Evolutionary conservation across 1,140 invertebrate genomes (phyloP).

Genomic region (Phthorimaea operculella): DNA sequence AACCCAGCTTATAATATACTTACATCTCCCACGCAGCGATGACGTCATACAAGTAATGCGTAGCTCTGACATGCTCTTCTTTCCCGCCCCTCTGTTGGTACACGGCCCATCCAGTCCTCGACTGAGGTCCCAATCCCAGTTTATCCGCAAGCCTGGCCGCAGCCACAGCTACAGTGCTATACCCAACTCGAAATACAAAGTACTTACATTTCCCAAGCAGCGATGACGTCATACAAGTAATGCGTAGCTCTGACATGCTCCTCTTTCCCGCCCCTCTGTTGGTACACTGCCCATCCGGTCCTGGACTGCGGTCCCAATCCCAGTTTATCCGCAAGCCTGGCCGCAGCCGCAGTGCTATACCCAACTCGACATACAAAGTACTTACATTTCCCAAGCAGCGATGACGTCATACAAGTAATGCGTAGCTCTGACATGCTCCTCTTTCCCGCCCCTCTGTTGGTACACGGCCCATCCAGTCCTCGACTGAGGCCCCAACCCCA

Average conservation of each 20-base stretch:
- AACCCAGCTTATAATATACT: too few species aligned
- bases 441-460: slow-evolving; percentile 83
- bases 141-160: slow-evolving; percentile 90
- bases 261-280: slow-evolving; percentile 84
- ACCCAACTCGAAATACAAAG: too few species aligned
- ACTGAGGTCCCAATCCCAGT: slow-evolving; percentile 76
- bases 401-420: slow-evolving; percentile 96
- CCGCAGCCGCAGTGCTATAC: slow-evolving; percentile 85
- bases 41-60: slow-evolving; percentile 94
- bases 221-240: slow-evolving; percentile 94
- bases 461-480: slow-evolving; percentile 99
- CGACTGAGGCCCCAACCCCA: too few species aligned
- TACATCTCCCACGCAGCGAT: slow-evolving; percentile 85
- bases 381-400: slow-evolving; percentile 79
- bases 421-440: slow-evolving; percentile 92
- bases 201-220: slow-evolving; percentile 78
- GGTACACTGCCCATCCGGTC: slow-evolving; percentile 96
- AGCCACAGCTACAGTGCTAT: slow-evolving; percentile 90
- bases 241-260: slow-evolving; percentile 93
- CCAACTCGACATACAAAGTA: too few species aligned
- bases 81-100: slow-evolving; percentile 86
- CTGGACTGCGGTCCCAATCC: slow-evolving; percentile 76
- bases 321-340: slow-evolving; percentile 88
- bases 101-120: slow-evolving; percentile 93
- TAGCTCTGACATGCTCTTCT: slow-evolving; percentile 92